These are phyloP conservation scores for Papilio polytes DNA, from an alignment of 1,140 invertebrate species.

Conservation along the genomic window DNA sequence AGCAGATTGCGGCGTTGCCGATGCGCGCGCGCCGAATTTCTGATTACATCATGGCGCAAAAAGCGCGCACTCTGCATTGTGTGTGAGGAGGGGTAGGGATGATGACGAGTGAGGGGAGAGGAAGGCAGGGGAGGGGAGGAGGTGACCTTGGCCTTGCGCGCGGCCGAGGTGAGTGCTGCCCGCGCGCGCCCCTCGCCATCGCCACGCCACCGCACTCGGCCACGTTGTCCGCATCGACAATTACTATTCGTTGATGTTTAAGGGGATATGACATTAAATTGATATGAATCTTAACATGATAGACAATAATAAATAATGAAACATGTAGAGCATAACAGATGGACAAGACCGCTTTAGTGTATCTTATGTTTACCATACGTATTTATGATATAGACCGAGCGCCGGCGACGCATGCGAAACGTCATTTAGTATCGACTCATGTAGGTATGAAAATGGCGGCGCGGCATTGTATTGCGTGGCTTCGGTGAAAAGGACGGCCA, in stretches of 20 bases:
- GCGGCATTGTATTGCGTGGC: not conserved
- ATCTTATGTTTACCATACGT: not conserved
- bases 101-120: slow-evolving; percentile 41
- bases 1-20: slow-evolving; percentile 63
- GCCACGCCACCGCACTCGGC: not conserved
- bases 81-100: not conserved
- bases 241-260: not conserved
- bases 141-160: slow-evolving; percentile 77
- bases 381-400: not conserved
- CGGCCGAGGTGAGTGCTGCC: slow-evolving; percentile 69
- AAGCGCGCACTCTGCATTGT: slow-evolving; percentile 59
- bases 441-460: not conserved
- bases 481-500: not conserved
- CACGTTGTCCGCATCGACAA: slow-evolving; percentile 1
- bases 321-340: not conserved
- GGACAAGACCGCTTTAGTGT: not conserved
- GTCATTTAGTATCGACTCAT: not conserved
- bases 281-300: not conserved
- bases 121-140: slow-evolving; percentile 43
- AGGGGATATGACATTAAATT: not conserved
- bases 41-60: slow-evolving; percentile 81
- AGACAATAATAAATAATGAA: not conserved
- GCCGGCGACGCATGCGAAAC: not conserved
- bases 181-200: slow-evolving; percentile 55
- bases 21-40: slow-evolving; percentile 73